Evolutionary conservation across 2,888 invertebrate genomes (phyloP).

Genomic region (Falcaria lacertinaria): DNA sequence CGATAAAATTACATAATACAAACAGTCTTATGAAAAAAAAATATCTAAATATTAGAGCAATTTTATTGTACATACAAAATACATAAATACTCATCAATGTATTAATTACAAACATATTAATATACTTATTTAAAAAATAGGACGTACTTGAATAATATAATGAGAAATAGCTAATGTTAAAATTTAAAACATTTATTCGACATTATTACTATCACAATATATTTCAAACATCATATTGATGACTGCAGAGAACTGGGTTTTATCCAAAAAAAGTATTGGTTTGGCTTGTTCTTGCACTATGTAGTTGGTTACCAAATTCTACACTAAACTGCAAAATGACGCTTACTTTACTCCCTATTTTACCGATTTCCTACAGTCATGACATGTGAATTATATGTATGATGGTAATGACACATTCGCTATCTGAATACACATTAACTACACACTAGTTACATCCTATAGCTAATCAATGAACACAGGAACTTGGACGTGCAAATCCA

Average conservation of each 20-base stretch:
- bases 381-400: too few species aligned
- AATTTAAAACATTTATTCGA: constrained; percentile 33
- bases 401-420: constrained; percentile 34
- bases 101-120: constrained; percentile 35
- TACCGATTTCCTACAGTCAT: too few species aligned
- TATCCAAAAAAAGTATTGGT: too few species aligned
- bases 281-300: too few species aligned
- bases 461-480: constrained; percentile 67
- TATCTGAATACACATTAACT: constrained; percentile 31
- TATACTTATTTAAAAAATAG: constrained; percentile 39
- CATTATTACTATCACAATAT: constrained; percentile 31
- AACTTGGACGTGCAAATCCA: constrained; percentile 57
- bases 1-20: constrained; percentile 51
- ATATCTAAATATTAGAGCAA: constrained; percentile 52
- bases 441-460: constrained; percentile 37
- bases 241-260: too few species aligned
- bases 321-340: too few species aligned
- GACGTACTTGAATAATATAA: constrained; percentile 48
- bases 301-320: too few species aligned
- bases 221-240: not conserved
- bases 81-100: constrained; percentile 36
- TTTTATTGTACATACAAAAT: constrained; percentile 54
- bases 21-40: constrained; percentile 69
- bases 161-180: constrained; percentile 27
- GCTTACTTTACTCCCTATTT: too few species aligned